phyloP scores from a whole-genome alignment of 37 sponge, comb jelly and placozoan genomes.

The Ianthella basta region DNA sequence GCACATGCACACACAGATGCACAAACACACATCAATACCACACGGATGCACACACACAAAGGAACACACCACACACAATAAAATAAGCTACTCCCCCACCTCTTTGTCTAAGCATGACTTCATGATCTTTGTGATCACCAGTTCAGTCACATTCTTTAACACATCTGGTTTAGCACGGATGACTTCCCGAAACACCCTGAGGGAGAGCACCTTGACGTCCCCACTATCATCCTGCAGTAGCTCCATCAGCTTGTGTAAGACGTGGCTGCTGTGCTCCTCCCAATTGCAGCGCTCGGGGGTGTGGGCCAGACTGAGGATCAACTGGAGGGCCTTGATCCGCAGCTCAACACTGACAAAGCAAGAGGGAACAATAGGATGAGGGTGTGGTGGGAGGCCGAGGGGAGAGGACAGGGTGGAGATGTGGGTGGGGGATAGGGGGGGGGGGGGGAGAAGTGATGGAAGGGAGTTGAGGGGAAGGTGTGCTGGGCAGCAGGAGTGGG shows the following conservation, averaged over 20 bases:
- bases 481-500: too few species aligned
- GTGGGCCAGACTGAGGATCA: conserved; percentile 46
- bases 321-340: conserved; percentile 47
- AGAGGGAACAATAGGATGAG: background rate
- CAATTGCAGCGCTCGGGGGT: conserved; percentile 65
- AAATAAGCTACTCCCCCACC: conserved; percentile 43
- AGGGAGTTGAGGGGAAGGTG: too few species aligned
- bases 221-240: conserved; percentile 34
- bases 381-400: too few species aligned
- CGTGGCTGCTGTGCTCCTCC: conserved; percentile 54
- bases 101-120: conserved; percentile 55
- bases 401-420: too few species aligned
- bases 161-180: conserved; percentile 47
- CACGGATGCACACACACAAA: conserved; percentile 23
- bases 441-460: too few species aligned
- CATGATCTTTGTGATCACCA: conserved; percentile 59
- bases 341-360: conserved; percentile 35
- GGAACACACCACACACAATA: conserved; percentile 10
- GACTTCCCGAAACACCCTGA: conserved; percentile 71
- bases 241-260: conserved; percentile 25
- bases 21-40: conserved; percentile 9
- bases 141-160: conserved; percentile 62
- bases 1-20: conserved; percentile 21
- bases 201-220: conserved; percentile 28
- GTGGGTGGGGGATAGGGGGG: too few species aligned